phyloP scores from a whole-genome alignment of 1,140 invertebrate species.

The Danaus melanippus region DNA sequence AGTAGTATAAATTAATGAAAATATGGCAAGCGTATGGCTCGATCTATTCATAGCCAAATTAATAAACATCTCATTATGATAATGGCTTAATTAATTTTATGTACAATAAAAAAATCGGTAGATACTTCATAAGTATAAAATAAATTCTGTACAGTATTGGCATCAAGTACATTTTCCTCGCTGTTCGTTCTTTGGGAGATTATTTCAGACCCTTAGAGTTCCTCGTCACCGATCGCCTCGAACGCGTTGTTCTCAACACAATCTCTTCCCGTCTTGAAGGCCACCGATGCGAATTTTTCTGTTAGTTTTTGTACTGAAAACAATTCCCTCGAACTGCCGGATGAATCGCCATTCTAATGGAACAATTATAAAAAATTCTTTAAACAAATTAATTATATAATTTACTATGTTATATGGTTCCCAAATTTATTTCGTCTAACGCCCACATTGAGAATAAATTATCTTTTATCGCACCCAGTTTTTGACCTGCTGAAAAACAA shows the following conservation, averaged over 20 bases:
- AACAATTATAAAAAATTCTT: slow-evolving; percentile 28
- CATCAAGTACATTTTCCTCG: neutral
- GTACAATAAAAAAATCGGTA: slow-evolving; percentile 10
- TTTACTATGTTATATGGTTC: neutral
- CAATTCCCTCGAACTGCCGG: slow-evolving; percentile 59
- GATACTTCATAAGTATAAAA: slow-evolving; percentile 2
- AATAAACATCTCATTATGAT: too few relatives aligned
- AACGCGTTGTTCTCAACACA: slow-evolving; percentile 91
- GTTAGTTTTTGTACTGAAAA: slow-evolving; percentile 73
- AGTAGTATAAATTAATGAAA: slow-evolving; percentile 12
- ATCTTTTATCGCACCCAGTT: too few relatives aligned
- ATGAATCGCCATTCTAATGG: slow-evolving; percentile 63
- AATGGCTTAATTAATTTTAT: too few relatives aligned
- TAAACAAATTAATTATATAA: neutral
- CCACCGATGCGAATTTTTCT: slow-evolving; percentile 74
- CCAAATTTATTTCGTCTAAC: too few relatives aligned
- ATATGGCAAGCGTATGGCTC: slow-evolving; percentile 42
- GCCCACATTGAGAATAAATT: too few relatives aligned
- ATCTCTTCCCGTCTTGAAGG: slow-evolving; percentile 76
- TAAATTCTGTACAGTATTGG: slow-evolving; percentile 14
- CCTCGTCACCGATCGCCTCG: slow-evolving; percentile 92
- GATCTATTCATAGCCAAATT: too few relatives aligned
- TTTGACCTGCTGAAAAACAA: too few relatives aligned
- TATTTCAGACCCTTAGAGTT: slow-evolving; percentile 74
- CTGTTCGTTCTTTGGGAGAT: slow-evolving; percentile 23